phyloP scores from a whole-genome alignment of 64 coral and sea anemone species.

The Montipora sp. region DNA sequence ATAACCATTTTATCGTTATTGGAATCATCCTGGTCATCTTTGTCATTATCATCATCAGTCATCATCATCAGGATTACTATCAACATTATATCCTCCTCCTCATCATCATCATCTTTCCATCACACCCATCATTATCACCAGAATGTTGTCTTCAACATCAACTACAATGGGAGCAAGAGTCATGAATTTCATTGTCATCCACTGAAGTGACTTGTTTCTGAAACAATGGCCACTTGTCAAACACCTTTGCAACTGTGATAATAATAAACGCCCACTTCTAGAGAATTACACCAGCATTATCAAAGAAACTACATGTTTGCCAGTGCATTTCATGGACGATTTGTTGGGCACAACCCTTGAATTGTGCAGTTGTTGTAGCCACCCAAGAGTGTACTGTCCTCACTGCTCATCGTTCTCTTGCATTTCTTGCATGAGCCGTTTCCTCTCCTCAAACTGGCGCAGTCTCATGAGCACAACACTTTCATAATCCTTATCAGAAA shows the following conservation, averaged over 20 bases:
- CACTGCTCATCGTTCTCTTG: constrained; percentile 67
- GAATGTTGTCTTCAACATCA: too few species aligned
- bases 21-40: not conserved
- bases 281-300: too few species aligned
- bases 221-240: too few species aligned
- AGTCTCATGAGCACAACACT: constrained; percentile 92
- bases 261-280: too few species aligned
- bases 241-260: too few species aligned
- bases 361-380: not conserved
- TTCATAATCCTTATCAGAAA: constrained; percentile 89
- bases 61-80: not conserved
- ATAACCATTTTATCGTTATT: not conserved
- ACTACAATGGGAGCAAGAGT: too few species aligned
- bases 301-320: too few species aligned
- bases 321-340: too few species aligned
- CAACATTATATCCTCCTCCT: not conserved
- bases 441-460: constrained; percentile 94
- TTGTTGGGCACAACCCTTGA: not conserved
- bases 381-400: not conserved
- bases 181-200: too few species aligned
- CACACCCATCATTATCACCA: too few species aligned
- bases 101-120: too few species aligned
- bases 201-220: too few species aligned
- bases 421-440: constrained; percentile 87
- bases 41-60: not conserved